Evolutionary conservation across 2,797 vertebrate genomes (phyloP), one percentile per base, ranked within the genome.

Genomic region (Scomberomorus guttatus): DNA sequence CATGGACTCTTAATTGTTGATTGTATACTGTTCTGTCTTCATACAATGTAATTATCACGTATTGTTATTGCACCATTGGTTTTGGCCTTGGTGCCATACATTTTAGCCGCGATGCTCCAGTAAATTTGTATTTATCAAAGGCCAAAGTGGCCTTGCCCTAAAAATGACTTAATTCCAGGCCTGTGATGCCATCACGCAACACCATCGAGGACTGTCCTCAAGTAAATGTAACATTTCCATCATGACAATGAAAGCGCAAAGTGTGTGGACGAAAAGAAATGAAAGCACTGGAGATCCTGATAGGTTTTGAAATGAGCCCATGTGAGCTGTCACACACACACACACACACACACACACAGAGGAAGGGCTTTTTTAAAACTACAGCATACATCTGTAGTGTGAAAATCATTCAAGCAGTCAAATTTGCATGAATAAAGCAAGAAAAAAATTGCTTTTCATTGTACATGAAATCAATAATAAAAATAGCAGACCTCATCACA

Each of bases 301-400:
- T 37, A 37, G 58, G 17, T 24, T 52, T 20, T 17, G 12, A 55
- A n/a, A n/a, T 55, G 2, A 44, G 29, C 29, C 4, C 6, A 8
- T 34, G 24, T 44, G 24, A 18, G 3, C 7, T 24, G 6, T 61
- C 8, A 34, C 2, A 7, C 34, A 34, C 7, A 34, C 8, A 34
- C 2, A 7, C 34, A 34, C 7, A 34, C 32, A 29, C 10, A 15
- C 5, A 24, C 14, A 42, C 50, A 58, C 15, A 13, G 11, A 72
- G 32, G 18, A 0, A 1, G 13, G 44, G 10, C 5, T 42, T n/a
- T 2, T 64, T 32, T 42, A 11, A 0, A 13, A 11, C 6, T 0
- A 17, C 14, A 29, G 12, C 24, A 27, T 3, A 22, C 13, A 60
- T 18, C 32, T 42, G 24, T 1, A 5, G 4, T n/a, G 20, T 20